Evolutionary conservation across 1,140 invertebrate genomes (phyloP).

Genomic region (Drosophila ananassae): DNA sequence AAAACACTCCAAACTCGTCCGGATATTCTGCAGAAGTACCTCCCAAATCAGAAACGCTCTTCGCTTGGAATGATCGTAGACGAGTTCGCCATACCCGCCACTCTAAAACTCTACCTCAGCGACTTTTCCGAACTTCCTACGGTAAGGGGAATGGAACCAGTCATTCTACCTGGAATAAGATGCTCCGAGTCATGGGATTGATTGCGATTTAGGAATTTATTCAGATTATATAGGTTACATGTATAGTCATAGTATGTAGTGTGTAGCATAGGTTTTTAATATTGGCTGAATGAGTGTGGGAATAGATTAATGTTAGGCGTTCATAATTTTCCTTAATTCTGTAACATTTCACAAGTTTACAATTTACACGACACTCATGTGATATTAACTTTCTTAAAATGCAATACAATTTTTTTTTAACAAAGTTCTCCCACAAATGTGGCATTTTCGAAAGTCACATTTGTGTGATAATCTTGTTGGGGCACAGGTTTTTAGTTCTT

Average conservation of each 20-base stretch:
- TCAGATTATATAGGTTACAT: constrained; percentile 49
- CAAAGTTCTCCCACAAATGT: constrained; percentile 8
- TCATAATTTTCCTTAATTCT: constrained; percentile 13
- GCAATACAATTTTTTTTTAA: constrained; percentile 12
- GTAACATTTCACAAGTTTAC: constrained; percentile 19
- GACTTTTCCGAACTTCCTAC: constrained; percentile 65
- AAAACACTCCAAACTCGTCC: constrained; percentile 29
- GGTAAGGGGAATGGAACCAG: constrained; percentile 21
- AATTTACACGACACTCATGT: constrained; percentile 36
- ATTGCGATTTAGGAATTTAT: constrained; percentile 56
- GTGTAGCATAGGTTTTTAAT: constrained; percentile 45
- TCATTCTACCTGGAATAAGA: constrained; percentile 4
- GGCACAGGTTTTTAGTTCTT: constrained; percentile 1
- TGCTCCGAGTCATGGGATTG: constrained; percentile 57
- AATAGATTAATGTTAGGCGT: constrained; percentile 13
- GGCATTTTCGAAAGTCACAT: constrained; percentile 1
- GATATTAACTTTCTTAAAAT: constrained; percentile 43
- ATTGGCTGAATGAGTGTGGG: constrained; percentile 34
- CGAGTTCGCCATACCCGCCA: constrained; percentile 59
- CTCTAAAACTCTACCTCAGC: constrained; percentile 65
- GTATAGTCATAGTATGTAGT: constrained; percentile 13
- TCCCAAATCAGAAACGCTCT: constrained; percentile 54
- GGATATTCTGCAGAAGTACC: constrained; percentile 50
- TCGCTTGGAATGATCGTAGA: constrained; percentile 62
- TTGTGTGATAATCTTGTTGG: constrained; percentile 7